Percentiles rank a stretch among this genome's conserved stretches.
Conservation (phyloP, 2,113 vertebrate genomes). For the Ceyx melanurus region DNA sequence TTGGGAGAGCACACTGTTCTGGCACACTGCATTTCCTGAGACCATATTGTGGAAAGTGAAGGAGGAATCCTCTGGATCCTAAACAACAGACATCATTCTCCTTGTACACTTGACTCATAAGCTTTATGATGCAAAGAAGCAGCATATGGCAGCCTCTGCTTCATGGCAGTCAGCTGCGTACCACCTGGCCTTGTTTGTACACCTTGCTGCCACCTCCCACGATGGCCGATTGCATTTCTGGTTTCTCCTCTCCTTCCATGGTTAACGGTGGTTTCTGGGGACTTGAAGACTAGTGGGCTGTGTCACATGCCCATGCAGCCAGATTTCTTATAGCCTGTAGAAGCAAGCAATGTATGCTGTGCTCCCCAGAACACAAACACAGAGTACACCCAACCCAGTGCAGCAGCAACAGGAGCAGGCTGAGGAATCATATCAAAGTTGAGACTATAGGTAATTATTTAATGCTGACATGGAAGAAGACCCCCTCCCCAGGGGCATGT, state of each 20-base stretch:
- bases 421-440: background rate
- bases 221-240: background rate
- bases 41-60: background rate
- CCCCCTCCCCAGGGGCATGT: background rate
- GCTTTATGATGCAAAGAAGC: background rate
- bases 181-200: background rate
- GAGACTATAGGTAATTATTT: background rate
- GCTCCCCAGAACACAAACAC: background rate
- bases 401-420: background rate
- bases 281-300: background rate
- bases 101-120: background rate
- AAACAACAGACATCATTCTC: background rate
- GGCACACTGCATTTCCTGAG: background rate
- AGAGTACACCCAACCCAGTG: background rate
- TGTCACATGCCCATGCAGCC: background rate
- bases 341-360: background rate
- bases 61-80: background rate
- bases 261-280: background rate
- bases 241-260: background rate
- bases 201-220: background rate
- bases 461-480: background rate
- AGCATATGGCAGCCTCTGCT: background rate
- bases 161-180: background rate
- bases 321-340: background rate
- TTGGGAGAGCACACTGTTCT: background rate